Evolutionary conservation across 2,888 invertebrate genomes (phyloP).

Genomic region (Teleogryllus oceanicus): DNA sequence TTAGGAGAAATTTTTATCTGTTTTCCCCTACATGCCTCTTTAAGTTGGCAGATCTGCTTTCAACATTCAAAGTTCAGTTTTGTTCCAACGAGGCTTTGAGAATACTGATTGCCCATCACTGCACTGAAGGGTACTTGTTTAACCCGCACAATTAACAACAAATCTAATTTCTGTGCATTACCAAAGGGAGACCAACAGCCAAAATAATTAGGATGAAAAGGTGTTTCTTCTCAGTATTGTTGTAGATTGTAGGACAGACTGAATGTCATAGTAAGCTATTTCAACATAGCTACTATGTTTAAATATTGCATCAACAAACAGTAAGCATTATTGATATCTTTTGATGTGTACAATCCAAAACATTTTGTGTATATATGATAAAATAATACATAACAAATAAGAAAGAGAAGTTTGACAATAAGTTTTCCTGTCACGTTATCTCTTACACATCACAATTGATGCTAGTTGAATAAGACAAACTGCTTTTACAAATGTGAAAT

Average conservation of each 20-base stretch:
- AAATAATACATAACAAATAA: not conserved
- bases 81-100: too few relatives aligned
- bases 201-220: not conserved
- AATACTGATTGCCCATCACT: too few relatives aligned
- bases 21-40: too few relatives aligned
- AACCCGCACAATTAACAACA: not conserved
- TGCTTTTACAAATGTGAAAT: not conserved
- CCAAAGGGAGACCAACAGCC: not conserved
- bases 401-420: slow-evolving; percentile 7
- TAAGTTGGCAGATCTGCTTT: too few relatives aligned
- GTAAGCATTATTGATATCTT: not conserved
- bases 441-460: not conserved
- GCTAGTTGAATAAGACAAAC: not conserved
- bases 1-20: too few relatives aligned
- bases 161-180: not conserved
- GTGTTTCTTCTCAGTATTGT: not conserved
- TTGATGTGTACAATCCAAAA: not conserved
- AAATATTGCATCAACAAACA: not conserved
- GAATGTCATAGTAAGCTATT: not conserved
- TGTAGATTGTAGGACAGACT: not conserved
- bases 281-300: not conserved
- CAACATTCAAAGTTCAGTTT: too few relatives aligned
- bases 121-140: too few relatives aligned
- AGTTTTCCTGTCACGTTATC: not conserved
- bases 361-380: not conserved